Conservation (phyloP, 2,797 vertebrate genomes). For the Austrolebias charrua region DNA sequence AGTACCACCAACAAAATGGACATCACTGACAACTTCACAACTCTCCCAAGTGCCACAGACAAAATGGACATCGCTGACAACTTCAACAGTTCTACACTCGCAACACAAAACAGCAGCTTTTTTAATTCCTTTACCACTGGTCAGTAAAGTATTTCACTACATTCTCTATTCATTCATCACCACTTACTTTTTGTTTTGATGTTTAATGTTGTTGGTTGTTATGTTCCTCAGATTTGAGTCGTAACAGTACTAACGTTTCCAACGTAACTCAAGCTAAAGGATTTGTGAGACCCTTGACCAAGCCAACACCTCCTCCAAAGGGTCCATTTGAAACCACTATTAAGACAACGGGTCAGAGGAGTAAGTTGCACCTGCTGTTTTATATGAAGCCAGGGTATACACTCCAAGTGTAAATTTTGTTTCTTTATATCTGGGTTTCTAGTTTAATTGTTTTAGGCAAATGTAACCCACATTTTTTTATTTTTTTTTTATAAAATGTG, state of each 20-base stretch:
- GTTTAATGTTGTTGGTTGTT: neutral
- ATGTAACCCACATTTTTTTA: too few relatives aligned
- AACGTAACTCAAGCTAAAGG: too few relatives aligned
- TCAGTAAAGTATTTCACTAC: neutral
- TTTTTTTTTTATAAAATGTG: too few relatives aligned
- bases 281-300: too few relatives aligned
- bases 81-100: neutral
- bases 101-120: neutral
- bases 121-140: neutral
- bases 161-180: neutral
- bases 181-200: neutral
- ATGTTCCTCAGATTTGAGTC: slow-evolving; percentile 5
- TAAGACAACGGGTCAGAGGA: fast-evolving
- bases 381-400: neutral
- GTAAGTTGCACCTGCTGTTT: slow-evolving; percentile 35
- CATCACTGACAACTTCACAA: fast-evolving
- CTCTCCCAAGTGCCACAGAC: fast-evolving
- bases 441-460: too few relatives aligned
- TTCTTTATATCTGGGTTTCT: too few relatives aligned
- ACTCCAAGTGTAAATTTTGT: too few relatives aligned
- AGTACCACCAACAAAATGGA: fast-evolving
- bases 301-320: too few relatives aligned
- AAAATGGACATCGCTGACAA: fast-evolving
- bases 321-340: neutral
- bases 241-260: fast-evolving